A percentile compares a stretch with the other conserved stretches of the same genome.
phyloP scores from a whole-genome alignment of 2,113 vertebrate species.

The Phocoena sinus region DNA sequence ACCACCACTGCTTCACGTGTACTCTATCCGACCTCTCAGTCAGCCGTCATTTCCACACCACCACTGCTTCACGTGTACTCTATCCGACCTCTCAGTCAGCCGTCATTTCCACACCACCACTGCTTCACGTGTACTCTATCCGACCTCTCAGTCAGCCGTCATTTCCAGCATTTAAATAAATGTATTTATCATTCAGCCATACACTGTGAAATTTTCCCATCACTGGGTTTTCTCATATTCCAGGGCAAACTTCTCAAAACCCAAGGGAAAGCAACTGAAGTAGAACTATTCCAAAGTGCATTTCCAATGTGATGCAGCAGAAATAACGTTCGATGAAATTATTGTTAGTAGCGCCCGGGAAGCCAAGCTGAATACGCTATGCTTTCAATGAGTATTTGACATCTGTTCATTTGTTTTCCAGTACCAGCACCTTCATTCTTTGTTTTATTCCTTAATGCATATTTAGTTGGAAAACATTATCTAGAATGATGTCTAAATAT shows the following conservation, averaged over 20 bases:
- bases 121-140: background rate
- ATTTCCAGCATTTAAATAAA: conserved; percentile 34
- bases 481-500: background rate
- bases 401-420: background rate
- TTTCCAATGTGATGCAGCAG: background rate
- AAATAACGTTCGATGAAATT: conserved; percentile 48
- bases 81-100: too few relatives aligned
- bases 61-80: too few relatives aligned
- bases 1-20: background rate
- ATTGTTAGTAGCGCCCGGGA: background rate
- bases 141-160: background rate
- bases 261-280: background rate
- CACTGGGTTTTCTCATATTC: conserved; percentile 53
- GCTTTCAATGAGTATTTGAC: background rate
- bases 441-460: background rate
- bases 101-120: background rate
- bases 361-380: background rate
- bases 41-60: background rate
- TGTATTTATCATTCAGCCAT: conserved; percentile 33
- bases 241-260: conserved; percentile 21
- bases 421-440: background rate
- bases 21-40: too few relatives aligned
- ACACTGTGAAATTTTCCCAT: conserved; percentile 20
- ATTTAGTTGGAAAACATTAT: background rate
- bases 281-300: conserved; percentile 45